Evolutionary conservation across 2,797 vertebrate genomes (phyloP), one percentile per base, ranked within the genome.

Genomic region (Odontamblyopus lacepedii): DNA sequence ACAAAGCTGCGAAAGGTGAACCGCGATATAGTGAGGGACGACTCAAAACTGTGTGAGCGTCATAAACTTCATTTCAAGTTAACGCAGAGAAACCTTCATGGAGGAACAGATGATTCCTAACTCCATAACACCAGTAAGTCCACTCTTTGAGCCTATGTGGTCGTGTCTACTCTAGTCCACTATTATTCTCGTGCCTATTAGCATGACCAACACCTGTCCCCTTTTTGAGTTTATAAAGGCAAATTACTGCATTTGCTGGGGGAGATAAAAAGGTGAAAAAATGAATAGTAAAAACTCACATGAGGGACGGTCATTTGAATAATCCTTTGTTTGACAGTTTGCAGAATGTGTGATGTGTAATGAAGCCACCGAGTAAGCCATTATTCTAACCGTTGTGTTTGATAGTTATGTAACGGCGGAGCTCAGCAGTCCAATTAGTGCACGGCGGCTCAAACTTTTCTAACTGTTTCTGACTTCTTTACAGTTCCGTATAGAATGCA

Each of bases 241-340:
- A 48, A 48, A 48, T 48, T 48, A 48, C 44, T 3, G 44, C 44
- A 48, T 48, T 48, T 48, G 44, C 15, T 48, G 13, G 0, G 13
- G 44, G 19, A 78, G 72, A 83, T 81, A 80, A 81, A 85, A 84
- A 12, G 41, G 67, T 68, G 61, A 4, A 48, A 63, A 51, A 65
- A 61, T 69, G 73, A 83, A 55, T 71, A 77, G 72, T 73, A 76
- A 70, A 59, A 71, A 57, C 65, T 76, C 67, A 76, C 85, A 57
- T 59, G 68, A 38, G 30, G 55, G 68, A 73, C 44, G 29, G 30
- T 60, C n/a, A 78, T 85, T 78, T 76, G 65, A 81, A 81, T 80
- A 82, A 78, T 63, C 26, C 11, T 88, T 81, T 78, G 73, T 75
- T 78, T 53, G 64, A 70, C 68, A 41, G 61, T 9, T 53, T 55